phyloP scores from a whole-genome alignment of 23 tunicate species.

The Corella eumyota region DNA sequence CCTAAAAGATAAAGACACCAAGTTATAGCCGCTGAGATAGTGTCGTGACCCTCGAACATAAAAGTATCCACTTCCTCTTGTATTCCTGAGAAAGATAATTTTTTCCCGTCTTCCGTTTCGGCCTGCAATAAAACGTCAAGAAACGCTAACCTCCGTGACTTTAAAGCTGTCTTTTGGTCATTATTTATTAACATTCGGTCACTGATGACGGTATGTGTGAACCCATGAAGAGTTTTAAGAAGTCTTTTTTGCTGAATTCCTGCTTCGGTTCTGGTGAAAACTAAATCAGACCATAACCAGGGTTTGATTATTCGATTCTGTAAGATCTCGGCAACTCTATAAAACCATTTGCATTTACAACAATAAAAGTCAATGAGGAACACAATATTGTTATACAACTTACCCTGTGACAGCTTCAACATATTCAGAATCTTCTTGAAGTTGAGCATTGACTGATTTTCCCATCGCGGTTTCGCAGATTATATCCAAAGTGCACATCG shows the following conservation, averaged over 20 bases:
- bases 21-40: slow-evolving; percentile 98
- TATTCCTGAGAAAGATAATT: slow-evolving; percentile 61
- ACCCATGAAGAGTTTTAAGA: slow-evolving; percentile 22
- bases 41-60: slow-evolving; percentile 98
- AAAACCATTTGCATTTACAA: too few species aligned
- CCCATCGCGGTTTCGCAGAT: slow-evolving; percentile 24
- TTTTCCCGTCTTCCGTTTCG: slow-evolving; percentile 47
- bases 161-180: background rate
- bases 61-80: slow-evolving; percentile 99
- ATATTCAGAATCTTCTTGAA: slow-evolving; percentile 7
- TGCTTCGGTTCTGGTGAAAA: slow-evolving; percentile 9
- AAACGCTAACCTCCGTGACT: slow-evolving; percentile 55
- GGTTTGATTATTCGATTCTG: slow-evolving; percentile 79
- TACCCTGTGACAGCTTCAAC: slow-evolving; percentile 10
- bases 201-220: slow-evolving; percentile 36
- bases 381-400: too few species aligned
- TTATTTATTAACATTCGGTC: background rate
- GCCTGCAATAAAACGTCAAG: slow-evolving; percentile 71
- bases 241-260: slow-evolving; percentile 30
- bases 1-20: slow-evolving; percentile 87
- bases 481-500: slow-evolving; percentile 18
- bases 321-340: slow-evolving; percentile 39
- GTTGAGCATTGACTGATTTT: slow-evolving; percentile 11
- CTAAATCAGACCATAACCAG: slow-evolving; percentile 42
- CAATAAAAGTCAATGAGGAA: too few species aligned